These are phyloP conservation scores for Porites lutea DNA, from an alignment of 64 coral and sea anemone genomes.

Conservation along the genomic window DNA sequence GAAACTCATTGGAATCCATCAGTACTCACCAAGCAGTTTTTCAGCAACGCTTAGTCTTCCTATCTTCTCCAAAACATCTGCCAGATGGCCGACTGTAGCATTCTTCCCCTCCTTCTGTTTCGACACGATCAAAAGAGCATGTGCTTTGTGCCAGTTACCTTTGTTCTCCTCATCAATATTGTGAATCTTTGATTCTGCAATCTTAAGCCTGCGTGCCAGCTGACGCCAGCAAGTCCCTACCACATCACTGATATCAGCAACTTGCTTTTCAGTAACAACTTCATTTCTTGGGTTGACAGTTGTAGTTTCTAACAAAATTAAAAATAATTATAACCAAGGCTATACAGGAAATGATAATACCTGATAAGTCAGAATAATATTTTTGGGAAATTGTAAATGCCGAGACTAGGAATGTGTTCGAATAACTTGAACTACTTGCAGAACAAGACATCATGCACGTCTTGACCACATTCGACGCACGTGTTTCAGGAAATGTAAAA, in stretches of 20 bases:
- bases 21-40: constrained; percentile 51
- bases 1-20: background rate
- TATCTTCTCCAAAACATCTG: constrained; percentile 36
- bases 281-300: constrained; percentile 9
- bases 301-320: no score
- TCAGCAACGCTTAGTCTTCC: constrained; percentile 62
- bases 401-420: no score
- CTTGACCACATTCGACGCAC: no score
- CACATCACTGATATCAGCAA: constrained; percentile 68
- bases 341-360: no score
- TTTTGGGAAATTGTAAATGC: no score
- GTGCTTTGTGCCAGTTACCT: constrained; percentile 69
- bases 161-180: constrained; percentile 66
- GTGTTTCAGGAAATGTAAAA: no score
- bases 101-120: background rate
- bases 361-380: no score
- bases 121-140: constrained; percentile 52
- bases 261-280: constrained; percentile 33
- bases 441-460: no score
- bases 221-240: constrained; percentile 76
- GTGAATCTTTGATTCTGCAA: constrained; percentile 62
- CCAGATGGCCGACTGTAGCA: constrained; percentile 46
- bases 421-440: no score
- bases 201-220: constrained; percentile 57
- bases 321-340: no score